Conservation (phyloP, 2,888 invertebrate genomes). For the Nephrotoma flavescens region DNA sequence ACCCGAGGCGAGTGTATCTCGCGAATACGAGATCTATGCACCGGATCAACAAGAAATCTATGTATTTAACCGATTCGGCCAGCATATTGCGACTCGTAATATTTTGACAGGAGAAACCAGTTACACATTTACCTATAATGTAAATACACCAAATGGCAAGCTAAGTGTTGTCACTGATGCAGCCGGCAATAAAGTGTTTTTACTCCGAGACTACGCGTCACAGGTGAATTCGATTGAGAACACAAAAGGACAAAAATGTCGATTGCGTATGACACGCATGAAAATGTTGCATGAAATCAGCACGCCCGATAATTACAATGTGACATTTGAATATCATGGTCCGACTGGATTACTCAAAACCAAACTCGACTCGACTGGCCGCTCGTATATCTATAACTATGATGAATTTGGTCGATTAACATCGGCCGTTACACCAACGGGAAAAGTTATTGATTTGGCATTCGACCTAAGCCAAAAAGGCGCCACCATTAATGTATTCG, state of each 20-base stretch:
- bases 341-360: conserved; percentile 78
- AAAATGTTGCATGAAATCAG: conserved; percentile 80
- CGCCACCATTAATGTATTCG: conserved; percentile 70
- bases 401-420: conserved; percentile 88
- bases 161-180: conserved; percentile 87
- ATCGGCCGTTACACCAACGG: conserved; percentile 88
- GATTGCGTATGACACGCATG: conserved; percentile 83
- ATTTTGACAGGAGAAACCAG: conserved; percentile 89
- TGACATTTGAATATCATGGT: conserved; percentile 86
- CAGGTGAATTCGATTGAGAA: conserved; percentile 90
- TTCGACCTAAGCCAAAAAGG: conserved; percentile 87
- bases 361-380: conserved; percentile 76
- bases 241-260: conserved; percentile 82
- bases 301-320: conserved; percentile 86
- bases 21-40: conserved; percentile 88
- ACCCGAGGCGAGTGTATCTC: conserved; percentile 65
- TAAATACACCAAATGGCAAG: conserved; percentile 92
- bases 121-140: conserved; percentile 89
- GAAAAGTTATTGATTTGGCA: conserved; percentile 72
- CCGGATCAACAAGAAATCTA: conserved; percentile 92
- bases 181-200: conserved; percentile 77
- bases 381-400: conserved; percentile 86
- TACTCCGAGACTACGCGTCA: conserved; percentile 67
- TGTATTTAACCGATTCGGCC: conserved; percentile 86
- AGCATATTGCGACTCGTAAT: conserved; percentile 85